Percentiles rank a stretch among this genome's conserved stretches.
Conservation (phyloP, 2,797 vertebrate species). For the Anguilla megastoma region DNA sequence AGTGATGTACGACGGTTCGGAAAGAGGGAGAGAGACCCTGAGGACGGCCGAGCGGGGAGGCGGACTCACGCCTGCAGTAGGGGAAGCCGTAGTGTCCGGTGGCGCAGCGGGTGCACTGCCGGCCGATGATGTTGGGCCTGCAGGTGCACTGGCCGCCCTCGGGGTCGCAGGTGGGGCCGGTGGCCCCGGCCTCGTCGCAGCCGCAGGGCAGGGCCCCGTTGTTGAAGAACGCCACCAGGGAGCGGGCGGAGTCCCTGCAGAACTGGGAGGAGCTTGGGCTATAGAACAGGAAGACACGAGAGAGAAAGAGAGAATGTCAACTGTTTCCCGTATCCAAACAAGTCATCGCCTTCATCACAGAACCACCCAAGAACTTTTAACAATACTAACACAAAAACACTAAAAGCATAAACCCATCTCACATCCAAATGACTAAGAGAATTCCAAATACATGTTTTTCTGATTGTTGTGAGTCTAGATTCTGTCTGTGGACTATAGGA, state of each 20-base stretch:
- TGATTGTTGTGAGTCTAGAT: not conserved
- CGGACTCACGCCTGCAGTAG: constrained; percentile 82
- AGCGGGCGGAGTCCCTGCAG: constrained; percentile 79
- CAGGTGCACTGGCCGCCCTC: constrained; percentile 86
- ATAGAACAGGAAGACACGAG: constrained; percentile 36
- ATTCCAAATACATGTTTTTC: not conserved
- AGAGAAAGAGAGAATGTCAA: not conserved
- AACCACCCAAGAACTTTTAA: not conserved
- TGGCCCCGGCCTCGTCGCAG: constrained; percentile 77
- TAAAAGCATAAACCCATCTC: not conserved
- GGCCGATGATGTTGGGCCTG: constrained; percentile 78
- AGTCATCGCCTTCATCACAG: not conserved
- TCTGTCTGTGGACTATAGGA: not conserved
- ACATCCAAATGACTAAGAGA: not conserved
- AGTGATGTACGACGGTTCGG: too few species aligned
- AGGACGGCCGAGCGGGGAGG: not conserved
- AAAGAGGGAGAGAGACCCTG: too few species aligned
- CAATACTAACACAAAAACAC: not conserved
- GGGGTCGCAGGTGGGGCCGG: constrained; percentile 67
- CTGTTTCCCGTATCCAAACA: not conserved
- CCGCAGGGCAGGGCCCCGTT: constrained; percentile 82
- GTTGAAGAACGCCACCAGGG: constrained; percentile 82
- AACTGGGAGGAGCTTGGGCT: constrained; percentile 77
- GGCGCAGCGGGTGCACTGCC: constrained; percentile 82
- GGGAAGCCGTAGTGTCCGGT: constrained; percentile 89